A percentile compares a stretch with the other conserved stretches of the same genome.
Conservation (phyloP, 2,888 invertebrate genomes). For the Zaprionus obscuricornis region DNA sequence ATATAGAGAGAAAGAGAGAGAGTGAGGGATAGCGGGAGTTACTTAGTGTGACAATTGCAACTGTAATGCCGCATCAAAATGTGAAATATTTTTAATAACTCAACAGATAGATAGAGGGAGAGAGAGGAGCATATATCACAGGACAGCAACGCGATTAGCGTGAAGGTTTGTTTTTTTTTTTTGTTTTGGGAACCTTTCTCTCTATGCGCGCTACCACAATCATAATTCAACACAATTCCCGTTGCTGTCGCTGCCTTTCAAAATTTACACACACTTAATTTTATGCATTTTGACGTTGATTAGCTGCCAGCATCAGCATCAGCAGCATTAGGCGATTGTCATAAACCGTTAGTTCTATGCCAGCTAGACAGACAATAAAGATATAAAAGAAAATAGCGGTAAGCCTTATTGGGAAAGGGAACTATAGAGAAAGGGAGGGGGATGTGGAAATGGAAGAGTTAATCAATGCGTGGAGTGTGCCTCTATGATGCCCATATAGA, state of each 20-base stretch:
- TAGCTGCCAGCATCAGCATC: conserved; percentile 76
- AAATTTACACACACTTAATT: conserved; percentile 67
- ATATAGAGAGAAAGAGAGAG: neutral
- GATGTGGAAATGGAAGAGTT: conserved; percentile 37
- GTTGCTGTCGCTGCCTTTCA: conserved; percentile 21
- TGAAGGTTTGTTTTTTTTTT: too few relatives aligned
- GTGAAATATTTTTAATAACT: conserved; percentile 69
- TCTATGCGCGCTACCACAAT: neutral
- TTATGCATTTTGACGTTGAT: conserved; percentile 75
- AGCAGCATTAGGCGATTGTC: too few relatives aligned
- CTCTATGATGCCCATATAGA: conserved; percentile 60
- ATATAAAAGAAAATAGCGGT: too few relatives aligned
- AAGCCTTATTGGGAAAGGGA: neutral
- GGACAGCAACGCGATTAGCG: too few relatives aligned
- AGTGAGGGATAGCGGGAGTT: conserved; percentile 31
- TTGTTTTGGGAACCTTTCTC: too few relatives aligned
- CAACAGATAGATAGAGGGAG: conserved; percentile 16
- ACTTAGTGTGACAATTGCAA: conserved; percentile 47
- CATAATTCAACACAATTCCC: conserved; percentile 15
- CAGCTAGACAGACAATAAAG: neutral
- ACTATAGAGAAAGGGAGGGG: neutral
- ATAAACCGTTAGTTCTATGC: conserved; percentile 55
- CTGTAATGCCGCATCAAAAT: conserved; percentile 45
- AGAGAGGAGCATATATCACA: neutral
- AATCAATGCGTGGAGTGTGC: conserved; percentile 42